Conservation (phyloP, 2,888 invertebrate species). For the Volucella inflata region DNA sequence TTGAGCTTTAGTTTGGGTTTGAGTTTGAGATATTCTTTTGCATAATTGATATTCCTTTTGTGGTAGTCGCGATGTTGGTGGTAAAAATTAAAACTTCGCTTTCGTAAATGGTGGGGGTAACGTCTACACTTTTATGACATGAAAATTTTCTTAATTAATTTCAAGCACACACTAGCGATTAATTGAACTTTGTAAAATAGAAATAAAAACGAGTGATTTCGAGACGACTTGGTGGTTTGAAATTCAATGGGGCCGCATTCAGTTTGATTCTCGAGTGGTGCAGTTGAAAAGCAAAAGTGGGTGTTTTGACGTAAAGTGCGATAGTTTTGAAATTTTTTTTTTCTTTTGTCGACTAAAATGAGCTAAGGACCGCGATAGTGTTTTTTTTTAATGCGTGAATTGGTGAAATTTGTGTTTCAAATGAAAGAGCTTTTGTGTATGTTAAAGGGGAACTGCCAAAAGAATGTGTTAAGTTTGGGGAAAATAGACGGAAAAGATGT, state of each 20-base stretch:
- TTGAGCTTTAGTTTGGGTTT: slow-evolving; percentile 28
- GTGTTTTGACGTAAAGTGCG: slow-evolving; percentile 18
- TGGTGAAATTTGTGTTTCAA: background rate
- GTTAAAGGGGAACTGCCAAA: slow-evolving; percentile 2
- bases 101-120: slow-evolving; percentile 15
- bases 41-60: slow-evolving; percentile 52
- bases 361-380: background rate
- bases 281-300: slow-evolving; percentile 34
- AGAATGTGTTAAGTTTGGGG: slow-evolving; percentile 2
- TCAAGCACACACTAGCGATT: slow-evolving; percentile 43
- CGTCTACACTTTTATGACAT: slow-evolving; percentile 22
- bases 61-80: background rate
- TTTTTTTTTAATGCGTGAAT: background rate
- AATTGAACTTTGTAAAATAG: slow-evolving; percentile 54
- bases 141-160: slow-evolving; percentile 57
- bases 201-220: slow-evolving; percentile 2
- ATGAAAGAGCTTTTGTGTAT: background rate
- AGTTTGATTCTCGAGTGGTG: slow-evolving; percentile 39
- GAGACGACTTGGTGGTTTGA: slow-evolving; percentile 6
- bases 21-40: slow-evolving; percentile 27
- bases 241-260: slow-evolving; percentile 8
- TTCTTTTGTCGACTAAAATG: background rate
- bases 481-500: background rate
- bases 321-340: background rate
- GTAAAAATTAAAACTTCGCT: background rate